Conservation (phyloP, 2,113 vertebrate species). For the Sorex fumeus region DNA sequence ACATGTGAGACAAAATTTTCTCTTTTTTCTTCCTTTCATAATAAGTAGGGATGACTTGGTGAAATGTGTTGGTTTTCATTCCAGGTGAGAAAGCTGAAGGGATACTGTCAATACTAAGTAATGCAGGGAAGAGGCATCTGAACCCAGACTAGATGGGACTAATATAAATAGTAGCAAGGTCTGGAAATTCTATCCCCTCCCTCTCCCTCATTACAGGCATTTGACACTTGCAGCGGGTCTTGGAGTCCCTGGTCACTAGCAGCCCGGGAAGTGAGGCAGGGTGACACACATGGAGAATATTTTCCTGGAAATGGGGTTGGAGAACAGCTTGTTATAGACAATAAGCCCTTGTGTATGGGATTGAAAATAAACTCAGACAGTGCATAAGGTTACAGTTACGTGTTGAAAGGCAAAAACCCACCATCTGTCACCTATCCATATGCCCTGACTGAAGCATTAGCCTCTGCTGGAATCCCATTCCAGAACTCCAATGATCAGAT, state of each 20-base stretch:
- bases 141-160: neutral
- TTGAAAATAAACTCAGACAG: slow-evolving; percentile 85
- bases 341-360: slow-evolving; percentile 61
- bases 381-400: slow-evolving; percentile 80
- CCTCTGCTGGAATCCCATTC: neutral
- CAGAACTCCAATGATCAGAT: slow-evolving; percentile 55
- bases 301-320: slow-evolving; percentile 84
- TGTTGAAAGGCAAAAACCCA: slow-evolving; percentile 85
- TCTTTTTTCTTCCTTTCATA: slow-evolving; percentile 42
- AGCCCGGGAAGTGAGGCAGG: neutral
- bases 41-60: slow-evolving; percentile 60
- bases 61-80: slow-evolving; percentile 64
- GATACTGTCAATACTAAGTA: neutral
- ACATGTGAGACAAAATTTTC: slow-evolving; percentile 66
- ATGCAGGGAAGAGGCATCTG: slow-evolving; percentile 25
- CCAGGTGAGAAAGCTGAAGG: slow-evolving; percentile 65
- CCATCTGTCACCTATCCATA: slow-evolving; percentile 82
- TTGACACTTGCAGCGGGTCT: slow-evolving; percentile 52
- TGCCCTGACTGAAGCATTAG: slow-evolving; percentile 22
- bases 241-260: neutral
- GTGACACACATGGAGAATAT: slow-evolving; percentile 59
- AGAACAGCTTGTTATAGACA: slow-evolving; percentile 82
- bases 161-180: slow-evolving; percentile 62
- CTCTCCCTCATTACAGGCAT: neutral
- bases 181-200: neutral